These are phyloP conservation scores for Prionailurus viverrinus DNA, from an alignment of 2,113 vertebrate species.

Conservation along the genomic window DNA sequence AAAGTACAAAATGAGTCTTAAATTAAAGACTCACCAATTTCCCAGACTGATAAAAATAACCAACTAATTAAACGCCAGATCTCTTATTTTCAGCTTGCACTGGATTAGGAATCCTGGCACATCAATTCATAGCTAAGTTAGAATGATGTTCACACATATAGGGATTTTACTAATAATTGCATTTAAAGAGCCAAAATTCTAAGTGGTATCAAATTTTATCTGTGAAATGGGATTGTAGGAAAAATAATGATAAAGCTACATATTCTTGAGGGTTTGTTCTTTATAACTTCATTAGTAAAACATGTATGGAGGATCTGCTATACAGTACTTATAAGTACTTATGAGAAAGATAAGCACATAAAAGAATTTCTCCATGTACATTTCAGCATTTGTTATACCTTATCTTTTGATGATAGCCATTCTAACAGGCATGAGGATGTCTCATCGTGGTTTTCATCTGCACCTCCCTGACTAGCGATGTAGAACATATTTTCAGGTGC, in stretches of 20 bases:
- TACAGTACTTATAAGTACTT: background rate
- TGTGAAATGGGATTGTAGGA: background rate
- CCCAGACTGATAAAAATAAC: slow-evolving; percentile 64
- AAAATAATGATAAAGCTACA: slow-evolving; percentile 15
- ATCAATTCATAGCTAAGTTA: slow-evolving; percentile 21
- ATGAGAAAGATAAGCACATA: background rate
- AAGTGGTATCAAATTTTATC: slow-evolving; percentile 8
- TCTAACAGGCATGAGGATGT: background rate
- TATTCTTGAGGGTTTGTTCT: background rate
- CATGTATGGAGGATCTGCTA: background rate
- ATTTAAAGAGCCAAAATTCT: background rate
- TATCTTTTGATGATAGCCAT: background rate
- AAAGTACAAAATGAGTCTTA: slow-evolving; percentile 59
- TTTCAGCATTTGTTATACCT: background rate
- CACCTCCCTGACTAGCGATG: background rate
- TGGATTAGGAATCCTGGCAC: background rate
- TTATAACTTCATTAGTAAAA: background rate
- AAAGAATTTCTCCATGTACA: background rate
- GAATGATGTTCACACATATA: background rate
- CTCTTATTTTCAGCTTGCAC: slow-evolving; percentile 41
- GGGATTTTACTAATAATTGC: slow-evolving; percentile 14
- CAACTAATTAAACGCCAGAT: slow-evolving; percentile 66
- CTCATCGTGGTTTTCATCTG: background rate
- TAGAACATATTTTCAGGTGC: background rate
- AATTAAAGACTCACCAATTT: slow-evolving; percentile 61